Evolutionary conservation across 2,888 invertebrate species (phyloP), one percentile per base, ranked within the genome.

Genomic region (Drosophila lutescens): DNA sequence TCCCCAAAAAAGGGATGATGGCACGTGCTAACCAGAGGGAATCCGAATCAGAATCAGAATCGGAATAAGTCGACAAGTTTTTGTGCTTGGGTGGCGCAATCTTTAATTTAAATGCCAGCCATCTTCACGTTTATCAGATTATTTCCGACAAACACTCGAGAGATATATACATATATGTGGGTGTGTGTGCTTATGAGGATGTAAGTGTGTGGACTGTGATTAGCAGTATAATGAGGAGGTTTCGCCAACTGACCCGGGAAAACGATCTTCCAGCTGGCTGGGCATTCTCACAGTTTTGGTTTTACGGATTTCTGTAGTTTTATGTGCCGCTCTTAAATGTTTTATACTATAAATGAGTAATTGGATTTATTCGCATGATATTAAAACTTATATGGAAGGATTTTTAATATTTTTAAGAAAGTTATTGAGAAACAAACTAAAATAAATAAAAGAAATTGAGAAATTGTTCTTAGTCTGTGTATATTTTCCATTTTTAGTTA

Each of bases 91-190:
- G 72, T 67, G 80, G 57, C 69, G 74, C 88, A 83, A 86, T 88
- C 88, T 88, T 86, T 88, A 88, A 88, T 84, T 86, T 84, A 83
- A 78, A 80, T 88, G 85, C 77, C 70, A 88, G 79, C 88, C 86
- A 83, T 83, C 83, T 82, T 79, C 83, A 78, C 86, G 83, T 79
- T 79, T 73, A 88, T 88, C 83, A 79, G 88, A 83, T 88, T 74
- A 82, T 69, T 69, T 78, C 76, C 58, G 74, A 88, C 70, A 70
- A 71, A 46, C 54, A 44, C 59, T 41, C 53, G 15, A 38, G 8
- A 20, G 20, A 20, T 20, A 20, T 20, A 3, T 20, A 3, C 20
- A 4, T 20, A 20, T 20, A 3, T 20, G 3, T 43, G 15, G 15
- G 13, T 43, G 60, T 30, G 15, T 30, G 9, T 17, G 26, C 26